Conservation (phyloP, 1,140 invertebrate genomes). For the Drosophila suzukii region DNA sequence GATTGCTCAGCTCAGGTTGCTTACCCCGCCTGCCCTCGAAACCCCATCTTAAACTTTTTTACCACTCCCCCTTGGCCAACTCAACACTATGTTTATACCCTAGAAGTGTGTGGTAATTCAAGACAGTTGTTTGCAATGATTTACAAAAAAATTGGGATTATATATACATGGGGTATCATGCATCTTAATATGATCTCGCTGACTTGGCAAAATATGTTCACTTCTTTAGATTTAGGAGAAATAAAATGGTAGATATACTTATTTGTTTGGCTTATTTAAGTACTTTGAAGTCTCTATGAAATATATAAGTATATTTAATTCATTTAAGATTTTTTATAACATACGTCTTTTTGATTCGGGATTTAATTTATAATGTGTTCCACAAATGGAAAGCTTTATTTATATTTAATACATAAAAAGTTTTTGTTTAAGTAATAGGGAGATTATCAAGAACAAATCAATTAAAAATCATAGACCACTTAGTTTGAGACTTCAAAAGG, state of each 20-base stretch:
- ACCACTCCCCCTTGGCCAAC: not conserved
- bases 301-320: no score
- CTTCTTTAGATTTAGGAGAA: not conserved
- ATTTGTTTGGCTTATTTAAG: no score
- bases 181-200: slow-evolving; percentile 4
- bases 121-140: slow-evolving; percentile 20
- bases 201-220: not conserved
- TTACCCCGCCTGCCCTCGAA: slow-evolving; percentile 4
- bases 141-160: not conserved
- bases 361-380: no score
- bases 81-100: slow-evolving; percentile 27
- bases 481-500: not conserved
- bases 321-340: no score
- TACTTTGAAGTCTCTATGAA: no score
- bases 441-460: no score
- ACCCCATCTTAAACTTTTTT: not conserved
- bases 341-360: no score
- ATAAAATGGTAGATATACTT: no score
- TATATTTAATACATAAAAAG: no score
- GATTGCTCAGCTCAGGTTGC: slow-evolving; percentile 75
- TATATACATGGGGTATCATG: not conserved
- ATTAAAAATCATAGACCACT: no score
- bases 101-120: slow-evolving; percentile 21
- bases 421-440: no score
- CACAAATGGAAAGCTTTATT: no score